A percentile compares a stretch with the other conserved stretches of the same genome.
These are phyloP conservation scores for Cotesia chilonis DNA, from an alignment of 1,140 invertebrate genomes.

Conservation along the genomic window DNA sequence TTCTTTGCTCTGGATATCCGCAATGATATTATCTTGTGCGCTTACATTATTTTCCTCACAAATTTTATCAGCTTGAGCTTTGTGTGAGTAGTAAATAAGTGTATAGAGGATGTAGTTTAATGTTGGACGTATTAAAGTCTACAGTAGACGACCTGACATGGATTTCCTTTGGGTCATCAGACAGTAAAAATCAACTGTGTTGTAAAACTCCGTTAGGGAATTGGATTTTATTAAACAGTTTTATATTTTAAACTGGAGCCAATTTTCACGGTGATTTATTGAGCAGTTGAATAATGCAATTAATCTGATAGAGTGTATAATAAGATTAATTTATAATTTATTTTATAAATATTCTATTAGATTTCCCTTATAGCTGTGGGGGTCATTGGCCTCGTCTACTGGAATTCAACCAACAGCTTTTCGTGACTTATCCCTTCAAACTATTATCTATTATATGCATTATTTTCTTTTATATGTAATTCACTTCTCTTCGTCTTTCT, in stretches of 20 bases:
- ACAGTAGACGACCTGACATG: conserved; percentile 1
- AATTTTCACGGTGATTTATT: too few species aligned
- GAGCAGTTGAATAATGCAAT: too few species aligned
- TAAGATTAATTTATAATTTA: too few species aligned
- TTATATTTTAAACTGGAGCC: neutral
- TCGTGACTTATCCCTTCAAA: too few species aligned
- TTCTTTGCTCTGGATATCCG: conserved; percentile 12
- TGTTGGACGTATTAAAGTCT: neutral
- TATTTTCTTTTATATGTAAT: conserved; percentile 10
- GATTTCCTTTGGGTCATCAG: neutral
- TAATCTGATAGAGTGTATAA: too few species aligned
- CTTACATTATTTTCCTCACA: too few species aligned
- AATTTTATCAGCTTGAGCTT: too few species aligned
- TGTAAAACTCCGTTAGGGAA: neutral
- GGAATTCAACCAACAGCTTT: conserved; percentile 31
- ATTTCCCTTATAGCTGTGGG: neutral
- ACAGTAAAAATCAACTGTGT: neutral
- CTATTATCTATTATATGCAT: too few species aligned
- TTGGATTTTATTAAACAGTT: neutral
- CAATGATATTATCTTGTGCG: neutral
- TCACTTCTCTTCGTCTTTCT: neutral
- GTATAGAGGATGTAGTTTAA: too few species aligned
- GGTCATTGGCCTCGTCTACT: neutral
- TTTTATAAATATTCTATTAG: neutral
- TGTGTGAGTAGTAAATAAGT: neutral